Evolutionary conservation across 2,888 invertebrate species (phyloP).

Genomic region (Limnephilus auricula): DNA sequence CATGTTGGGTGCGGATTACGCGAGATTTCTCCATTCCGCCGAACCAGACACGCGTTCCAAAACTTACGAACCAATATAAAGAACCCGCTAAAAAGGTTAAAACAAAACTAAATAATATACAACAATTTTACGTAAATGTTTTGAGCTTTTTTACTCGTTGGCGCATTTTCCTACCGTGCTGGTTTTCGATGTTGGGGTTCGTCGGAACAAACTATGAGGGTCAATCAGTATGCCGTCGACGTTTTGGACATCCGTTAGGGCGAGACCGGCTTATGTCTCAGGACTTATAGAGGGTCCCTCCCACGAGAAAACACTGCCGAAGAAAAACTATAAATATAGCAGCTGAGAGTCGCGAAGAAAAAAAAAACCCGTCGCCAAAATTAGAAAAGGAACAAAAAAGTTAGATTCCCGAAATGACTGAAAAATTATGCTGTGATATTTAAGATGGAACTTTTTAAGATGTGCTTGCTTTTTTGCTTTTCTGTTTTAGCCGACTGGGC

Average conservation of each 20-base stretch:
- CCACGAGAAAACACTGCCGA: conserved; percentile 36
- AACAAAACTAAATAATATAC: not conserved
- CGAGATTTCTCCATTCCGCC: conserved; percentile 27
- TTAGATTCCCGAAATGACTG: not conserved
- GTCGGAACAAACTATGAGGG: conserved; percentile 44
- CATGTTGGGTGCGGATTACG: conserved; percentile 27
- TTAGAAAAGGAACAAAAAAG: conserved; percentile 15
- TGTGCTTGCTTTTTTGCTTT: not conserved
- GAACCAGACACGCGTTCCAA: not conserved
- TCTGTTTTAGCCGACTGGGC: not conserved
- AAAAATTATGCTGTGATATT: not conserved
- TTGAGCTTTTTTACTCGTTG: not conserved
- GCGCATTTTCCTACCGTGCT: not conserved
- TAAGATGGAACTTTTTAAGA: not conserved
- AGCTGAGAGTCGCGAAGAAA: not conserved
- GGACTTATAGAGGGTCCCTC: conserved; percentile 45
- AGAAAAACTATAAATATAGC: conserved; percentile 41
- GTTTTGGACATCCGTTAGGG: conserved; percentile 69
- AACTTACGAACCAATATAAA: not conserved
- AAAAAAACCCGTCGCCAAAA: not conserved
- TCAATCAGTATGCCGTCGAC: conserved; percentile 70
- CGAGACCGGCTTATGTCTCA: conserved; percentile 54
- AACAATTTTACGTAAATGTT: not conserved
- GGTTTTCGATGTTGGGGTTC: not conserved
- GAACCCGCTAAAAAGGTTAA: not conserved